Percentiles rank a stretch among this genome's conserved stretches.
phyloP scores from a whole-genome alignment of 2,888 invertebrate species.

The Apantesis nais region DNA sequence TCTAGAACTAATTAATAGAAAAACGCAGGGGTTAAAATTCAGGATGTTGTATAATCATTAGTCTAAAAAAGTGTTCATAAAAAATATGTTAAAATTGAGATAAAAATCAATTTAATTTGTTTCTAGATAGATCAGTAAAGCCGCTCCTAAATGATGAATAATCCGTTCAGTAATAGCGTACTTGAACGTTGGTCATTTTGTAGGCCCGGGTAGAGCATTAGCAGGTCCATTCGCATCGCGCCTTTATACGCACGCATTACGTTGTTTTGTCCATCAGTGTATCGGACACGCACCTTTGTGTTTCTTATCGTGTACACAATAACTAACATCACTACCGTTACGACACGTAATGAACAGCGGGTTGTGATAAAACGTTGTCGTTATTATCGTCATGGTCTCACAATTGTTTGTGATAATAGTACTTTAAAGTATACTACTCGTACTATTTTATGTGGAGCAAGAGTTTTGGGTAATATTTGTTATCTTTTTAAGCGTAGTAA shows the following conservation, averaged over 20 bases:
- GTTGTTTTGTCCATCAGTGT: not conserved
- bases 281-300: not conserved
- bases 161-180: not conserved
- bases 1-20: not conserved
- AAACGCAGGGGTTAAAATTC: not conserved
- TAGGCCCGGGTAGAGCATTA: not conserved
- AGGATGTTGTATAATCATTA: not conserved
- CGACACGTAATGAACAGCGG: not conserved
- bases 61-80: too few species aligned
- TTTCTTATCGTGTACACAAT: too few species aligned
- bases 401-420: not conserved
- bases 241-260: not conserved
- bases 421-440: not conserved
- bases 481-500: not conserved
- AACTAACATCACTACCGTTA: not conserved
- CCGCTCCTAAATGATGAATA: not conserved
- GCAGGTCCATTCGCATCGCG: not conserved
- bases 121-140: not conserved
- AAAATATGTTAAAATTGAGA: too few species aligned
- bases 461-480: not conserved
- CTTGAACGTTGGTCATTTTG: not conserved
- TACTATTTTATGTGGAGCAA: not conserved
- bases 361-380: not conserved
- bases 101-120: not conserved
- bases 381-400: not conserved